phyloP scores from a whole-genome alignment of 2,888 invertebrate genomes.

The Dioctria rufipes region DNA sequence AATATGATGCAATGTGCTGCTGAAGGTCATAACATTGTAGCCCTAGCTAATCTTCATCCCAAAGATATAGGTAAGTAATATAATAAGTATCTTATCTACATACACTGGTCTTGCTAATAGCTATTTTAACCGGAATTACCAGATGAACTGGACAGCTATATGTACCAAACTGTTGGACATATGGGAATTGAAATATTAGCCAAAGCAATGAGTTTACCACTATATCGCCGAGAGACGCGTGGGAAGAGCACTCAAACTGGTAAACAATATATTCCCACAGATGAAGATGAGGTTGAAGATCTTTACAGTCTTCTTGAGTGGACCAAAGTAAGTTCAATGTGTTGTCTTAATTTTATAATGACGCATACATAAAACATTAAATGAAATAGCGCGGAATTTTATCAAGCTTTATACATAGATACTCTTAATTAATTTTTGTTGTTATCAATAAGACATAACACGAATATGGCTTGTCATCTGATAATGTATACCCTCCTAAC shows the following conservation, averaged over 20 bases:
- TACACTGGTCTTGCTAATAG: neutral
- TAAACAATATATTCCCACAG: conserved; percentile 84
- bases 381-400: conserved; percentile 23
- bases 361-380: neutral
- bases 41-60: conserved; percentile 95
- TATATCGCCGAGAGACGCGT: conserved; percentile 87
- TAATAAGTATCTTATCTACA: neutral
- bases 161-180: conserved; percentile 99
- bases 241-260: conserved; percentile 88
- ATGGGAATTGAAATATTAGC: conserved; percentile 93
- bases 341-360: too few species aligned
- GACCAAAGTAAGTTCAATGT: conserved; percentile 66
- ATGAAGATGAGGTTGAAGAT: conserved; percentile 98
- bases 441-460: neutral
- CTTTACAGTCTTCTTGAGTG: conserved; percentile 83
- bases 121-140: conserved; percentile 50
- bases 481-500: neutral
- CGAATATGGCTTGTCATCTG: neutral
- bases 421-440: too few species aligned
- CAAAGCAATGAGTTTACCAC: conserved; percentile 93
- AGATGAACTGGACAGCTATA: conserved; percentile 97
- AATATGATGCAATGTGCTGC: conserved; percentile 98
- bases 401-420: neutral
- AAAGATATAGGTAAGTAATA: conserved; percentile 78
- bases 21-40: conserved; percentile 94